Base-by-base conservation (phyloP, 2,797 vertebrate genomes). In the Neosilurus hyrtlii region DNA sequence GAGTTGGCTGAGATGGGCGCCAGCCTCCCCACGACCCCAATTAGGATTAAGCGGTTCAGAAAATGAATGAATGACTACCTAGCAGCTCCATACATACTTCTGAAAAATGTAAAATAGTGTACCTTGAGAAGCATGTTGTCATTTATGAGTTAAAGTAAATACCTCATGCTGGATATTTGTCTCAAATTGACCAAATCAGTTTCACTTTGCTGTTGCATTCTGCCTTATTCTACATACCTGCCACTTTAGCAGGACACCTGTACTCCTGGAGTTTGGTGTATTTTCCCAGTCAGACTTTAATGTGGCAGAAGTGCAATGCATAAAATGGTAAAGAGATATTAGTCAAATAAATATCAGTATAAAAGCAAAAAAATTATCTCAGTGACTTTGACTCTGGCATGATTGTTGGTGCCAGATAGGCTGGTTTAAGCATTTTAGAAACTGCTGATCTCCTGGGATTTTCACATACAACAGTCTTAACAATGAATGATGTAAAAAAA, bases 211-310 rank as follows among this genome's bases (percentile, higher is more conserved):
- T 1, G 16, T 18, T 37, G 11, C 68, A 20, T 22, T 70, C n/a
- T 71, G 22, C 51, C 43, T 51, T 9, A 51, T 71, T 51, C 12
- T 71, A 71, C n/a, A 71, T 22, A 52, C 70, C 70, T 72, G 70
- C 49, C 22, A 72, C n/a, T 72, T 72, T 26, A 51, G 16, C 26
- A 37, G 30, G 30, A 30, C 30, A 30, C 30, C 30, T 30, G 30
- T 30, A 30, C 30, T 30, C 30, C 30, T 30, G 30, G 30, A 30
- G 30, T 30, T 30, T 30, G 30, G 30, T 30, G 30, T 30, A 30
- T 30, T 30, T 30, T 30, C 30, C n/a, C 49, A 24, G 16, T 7
- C 49, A 52, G 14, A 22, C 22, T 24, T 52, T 24, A 12, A 24
- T 72, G n/a, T 24, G 3, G 49, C 49, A 72, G n/a, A 12, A 26